Evolutionary conservation across 2,113 vertebrate species (phyloP).

Genomic region (human (Homo sapiens)): DNA sequence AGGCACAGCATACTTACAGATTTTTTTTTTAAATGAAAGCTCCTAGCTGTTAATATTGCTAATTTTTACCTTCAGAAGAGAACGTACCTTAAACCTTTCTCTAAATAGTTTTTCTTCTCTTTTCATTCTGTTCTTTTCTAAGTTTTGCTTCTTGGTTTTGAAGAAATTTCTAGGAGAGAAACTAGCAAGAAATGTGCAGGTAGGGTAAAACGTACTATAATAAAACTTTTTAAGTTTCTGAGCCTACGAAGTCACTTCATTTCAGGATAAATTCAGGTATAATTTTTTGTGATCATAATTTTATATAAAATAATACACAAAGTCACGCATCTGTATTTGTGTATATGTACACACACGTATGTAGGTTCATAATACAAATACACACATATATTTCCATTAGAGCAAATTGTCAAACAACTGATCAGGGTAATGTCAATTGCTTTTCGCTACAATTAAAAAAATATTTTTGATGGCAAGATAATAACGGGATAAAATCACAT

Average conservation of each 20-base stretch:
- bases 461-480: neutral
- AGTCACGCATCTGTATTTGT: neutral
- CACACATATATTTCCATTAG: neutral
- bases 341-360: neutral
- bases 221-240: neutral
- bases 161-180: constrained; percentile 77
- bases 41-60: neutral
- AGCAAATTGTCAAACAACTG: neutral
- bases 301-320: neutral
- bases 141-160: constrained; percentile 74
- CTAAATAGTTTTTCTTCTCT: constrained; percentile 85
- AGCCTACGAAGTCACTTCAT: neutral
- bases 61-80: neutral
- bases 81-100: constrained; percentile 84
- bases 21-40: neutral
- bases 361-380: neutral
- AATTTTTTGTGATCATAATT: neutral
- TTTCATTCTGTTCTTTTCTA: constrained; percentile 79
- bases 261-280: constrained; percentile 18
- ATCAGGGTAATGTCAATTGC: neutral
- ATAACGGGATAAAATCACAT: neutral
- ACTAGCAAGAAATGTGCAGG: constrained; percentile 47
- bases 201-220: neutral
- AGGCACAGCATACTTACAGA: neutral
- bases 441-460: neutral